phyloP scores from a whole-genome alignment of 2,888 invertebrate genomes.

The Drosophila recens region DNA sequence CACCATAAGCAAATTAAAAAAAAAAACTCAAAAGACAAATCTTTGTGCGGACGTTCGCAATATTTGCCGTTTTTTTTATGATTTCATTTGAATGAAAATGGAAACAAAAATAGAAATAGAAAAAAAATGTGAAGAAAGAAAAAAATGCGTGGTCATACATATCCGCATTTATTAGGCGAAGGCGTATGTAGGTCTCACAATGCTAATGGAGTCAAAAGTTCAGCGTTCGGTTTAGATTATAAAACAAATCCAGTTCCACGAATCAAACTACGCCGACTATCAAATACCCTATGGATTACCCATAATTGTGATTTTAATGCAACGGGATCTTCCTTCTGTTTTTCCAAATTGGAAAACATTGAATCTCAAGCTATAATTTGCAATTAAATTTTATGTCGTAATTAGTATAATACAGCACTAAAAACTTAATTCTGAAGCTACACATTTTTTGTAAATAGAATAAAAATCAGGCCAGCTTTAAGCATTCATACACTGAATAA shows the following conservation, averaged over 20 bases:
- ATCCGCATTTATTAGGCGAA: slow-evolving; percentile 68
- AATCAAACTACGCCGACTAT: neutral
- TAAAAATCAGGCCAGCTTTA: too few species aligned
- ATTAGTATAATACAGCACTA: too few species aligned
- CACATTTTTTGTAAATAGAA: too few species aligned
- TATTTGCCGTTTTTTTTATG: slow-evolving; percentile 47
- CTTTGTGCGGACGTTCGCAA: slow-evolving; percentile 60
- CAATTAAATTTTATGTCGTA: too few species aligned
- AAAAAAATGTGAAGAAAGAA: slow-evolving; percentile 4
- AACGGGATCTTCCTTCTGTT: too few species aligned
- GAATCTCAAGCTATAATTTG: too few species aligned
- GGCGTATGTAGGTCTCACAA: slow-evolving; percentile 47
- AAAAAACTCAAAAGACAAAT: slow-evolving; percentile 23
- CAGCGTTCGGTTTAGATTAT: slow-evolving; percentile 35
- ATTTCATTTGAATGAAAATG: slow-evolving; percentile 58
- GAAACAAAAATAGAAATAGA: slow-evolving; percentile 24
- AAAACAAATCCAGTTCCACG: slow-evolving; percentile 12
- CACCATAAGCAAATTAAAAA: slow-evolving; percentile 25
- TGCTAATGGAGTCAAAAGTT: slow-evolving; percentile 58
- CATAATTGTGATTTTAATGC: neutral
- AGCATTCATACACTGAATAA: too few species aligned
- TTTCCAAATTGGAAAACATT: too few species aligned
- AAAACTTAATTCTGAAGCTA: too few species aligned
- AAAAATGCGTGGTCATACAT: slow-evolving; percentile 41
- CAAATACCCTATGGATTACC: slow-evolving; percentile 4